phyloP scores from a whole-genome alignment of 2,888 invertebrate species.

The Noctua janthina region DNA sequence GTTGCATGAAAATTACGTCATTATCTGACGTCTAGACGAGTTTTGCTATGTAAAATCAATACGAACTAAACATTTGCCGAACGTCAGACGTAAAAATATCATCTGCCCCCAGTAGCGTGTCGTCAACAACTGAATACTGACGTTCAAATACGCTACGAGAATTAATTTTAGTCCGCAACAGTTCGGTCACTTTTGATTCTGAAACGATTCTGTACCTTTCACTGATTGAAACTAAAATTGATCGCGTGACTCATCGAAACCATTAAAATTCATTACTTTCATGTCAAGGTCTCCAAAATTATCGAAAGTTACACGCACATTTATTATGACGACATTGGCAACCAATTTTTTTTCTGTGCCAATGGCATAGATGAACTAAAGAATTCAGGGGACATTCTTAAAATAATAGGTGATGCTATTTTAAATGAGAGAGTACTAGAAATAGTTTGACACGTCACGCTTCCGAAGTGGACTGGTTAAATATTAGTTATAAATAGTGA shows the following conservation, averaged over 20 bases:
- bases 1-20: constrained; percentile 78
- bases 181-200: constrained; percentile 74
- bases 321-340: constrained; percentile 69
- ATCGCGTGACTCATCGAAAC: constrained; percentile 56
- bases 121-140: constrained; percentile 85
- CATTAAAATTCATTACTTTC: constrained; percentile 58
- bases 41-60: constrained; percentile 81
- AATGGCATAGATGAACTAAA: constrained; percentile 72
- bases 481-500: constrained; percentile 74
- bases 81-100: constrained; percentile 79
- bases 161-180: constrained; percentile 84
- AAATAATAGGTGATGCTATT: constrained; percentile 87
- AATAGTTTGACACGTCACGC: constrained; percentile 85
- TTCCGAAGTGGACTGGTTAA: constrained; percentile 79
- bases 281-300: constrained; percentile 59
- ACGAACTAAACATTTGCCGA: constrained; percentile 75
- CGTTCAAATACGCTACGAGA: constrained; percentile 81
- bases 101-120: constrained; percentile 84
- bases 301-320: constrained; percentile 40
- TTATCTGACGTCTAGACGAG: constrained; percentile 69
- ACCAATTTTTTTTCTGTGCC: constrained; percentile 70
- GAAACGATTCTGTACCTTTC: constrained; percentile 64
- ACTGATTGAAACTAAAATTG: constrained; percentile 61
- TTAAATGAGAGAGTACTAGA: constrained; percentile 82
- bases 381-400: constrained; percentile 81